A percentile compares a stretch with the other conserved stretches of the same genome.
Conservation (phyloP, 2,888 invertebrate species). For the Machimus atricapillus region DNA sequence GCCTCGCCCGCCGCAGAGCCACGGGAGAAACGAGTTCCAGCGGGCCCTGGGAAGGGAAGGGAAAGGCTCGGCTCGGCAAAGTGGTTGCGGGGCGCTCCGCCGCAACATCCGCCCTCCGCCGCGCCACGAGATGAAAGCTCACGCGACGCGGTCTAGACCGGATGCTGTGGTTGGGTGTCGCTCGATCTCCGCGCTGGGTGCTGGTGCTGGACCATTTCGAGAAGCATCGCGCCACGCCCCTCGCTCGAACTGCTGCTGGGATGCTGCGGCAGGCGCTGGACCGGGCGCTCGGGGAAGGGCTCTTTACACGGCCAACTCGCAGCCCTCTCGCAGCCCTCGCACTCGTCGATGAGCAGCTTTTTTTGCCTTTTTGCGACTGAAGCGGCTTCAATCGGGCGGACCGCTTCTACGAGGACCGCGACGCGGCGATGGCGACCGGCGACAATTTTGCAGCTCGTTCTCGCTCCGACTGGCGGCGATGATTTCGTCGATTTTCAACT, state of each 20-base stretch:
- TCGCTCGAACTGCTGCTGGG: neutral
- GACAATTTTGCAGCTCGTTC: neutral
- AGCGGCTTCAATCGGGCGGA: neutral
- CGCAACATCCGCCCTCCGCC: neutral
- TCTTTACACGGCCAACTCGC: neutral
- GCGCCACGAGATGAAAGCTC: neutral
- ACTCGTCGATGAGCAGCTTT: neutral
- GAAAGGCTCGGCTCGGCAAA: neutral
- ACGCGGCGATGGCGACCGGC: neutral
- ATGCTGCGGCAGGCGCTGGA: neutral
- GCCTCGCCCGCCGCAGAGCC: neutral
- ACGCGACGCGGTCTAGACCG: constrained; percentile 45
- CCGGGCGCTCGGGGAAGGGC: neutral
- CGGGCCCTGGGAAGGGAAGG: neutral
- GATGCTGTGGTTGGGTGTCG: constrained; percentile 46
- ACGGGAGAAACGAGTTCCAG: neutral
- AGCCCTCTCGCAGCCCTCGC: neutral
- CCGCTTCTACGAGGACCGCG: neutral
- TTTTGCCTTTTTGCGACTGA: neutral
- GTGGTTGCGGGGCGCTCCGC: neutral
- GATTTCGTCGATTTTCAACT: neutral
- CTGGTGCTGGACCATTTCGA: constrained; percentile 38
- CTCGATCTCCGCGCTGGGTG: neutral
- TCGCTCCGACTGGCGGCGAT: neutral
- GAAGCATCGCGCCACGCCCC: constrained; percentile 12